Evolutionary conservation across 2,113 vertebrate genomes (phyloP), one percentile per base, ranked within the genome.

Genomic region (Ctenodactylus gundi): DNA sequence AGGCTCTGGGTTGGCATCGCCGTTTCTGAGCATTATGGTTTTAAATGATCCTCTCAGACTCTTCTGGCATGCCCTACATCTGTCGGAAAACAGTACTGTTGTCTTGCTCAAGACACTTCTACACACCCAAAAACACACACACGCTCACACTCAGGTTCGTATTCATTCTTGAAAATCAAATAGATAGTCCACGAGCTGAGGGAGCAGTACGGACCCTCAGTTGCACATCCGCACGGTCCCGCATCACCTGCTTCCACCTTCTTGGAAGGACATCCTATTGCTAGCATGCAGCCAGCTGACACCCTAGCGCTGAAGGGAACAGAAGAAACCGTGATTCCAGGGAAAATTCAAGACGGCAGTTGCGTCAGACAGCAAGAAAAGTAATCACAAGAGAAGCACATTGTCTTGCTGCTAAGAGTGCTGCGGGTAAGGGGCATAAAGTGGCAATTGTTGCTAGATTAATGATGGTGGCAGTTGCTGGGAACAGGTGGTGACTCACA

Each of bases 401-500:
- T 68, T 85, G 62, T 67, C 90, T 84, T 77, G 57, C 62, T 68
- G 39, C 44, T 51, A 73, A 82, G 73, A 60, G 4, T 27, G 15
- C 78, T 88, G 57, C 84, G 11, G 34, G 36, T 53, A 57, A 11
- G 31, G 49, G 53, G 36, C 58, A 64, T 73, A 80, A 60, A 67
- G n/a, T 64, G 91, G 18, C 36, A 29, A 58, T 17, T 70, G 60
- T n/a, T 95, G 93, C 87, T 2, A 4, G 31, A 76, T 90, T 67
- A 90, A 92, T 49, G 85, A 88, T n/a, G 34, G 72, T 2, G 11
- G 67, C 91, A 94, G 91, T 78, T 96, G 83, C 82, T 78, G 13
- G 36, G 68, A 94, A 62, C 92, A 91, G 82, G 76, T 72, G 91
- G 78, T 90, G 36, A 25, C 31, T 91, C 60, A 46, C 36, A 72